phyloP scores from a whole-genome alignment of 1,140 invertebrate species.

The Zelostemma sp. region DNA sequence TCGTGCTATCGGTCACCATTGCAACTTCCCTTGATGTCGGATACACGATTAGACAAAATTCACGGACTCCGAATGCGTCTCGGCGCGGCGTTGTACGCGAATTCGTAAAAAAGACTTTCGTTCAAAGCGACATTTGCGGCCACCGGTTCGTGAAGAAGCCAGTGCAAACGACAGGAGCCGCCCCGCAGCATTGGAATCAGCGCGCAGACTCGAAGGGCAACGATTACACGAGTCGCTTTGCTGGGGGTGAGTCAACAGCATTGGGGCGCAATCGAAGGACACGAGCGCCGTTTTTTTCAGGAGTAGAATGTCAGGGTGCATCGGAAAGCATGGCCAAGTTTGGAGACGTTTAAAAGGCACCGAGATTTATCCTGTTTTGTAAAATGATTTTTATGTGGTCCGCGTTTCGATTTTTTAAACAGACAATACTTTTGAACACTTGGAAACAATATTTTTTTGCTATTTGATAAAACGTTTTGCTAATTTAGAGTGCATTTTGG shows the following conservation, averaged over 20 bases:
- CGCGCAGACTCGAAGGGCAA: slow-evolving; percentile 61
- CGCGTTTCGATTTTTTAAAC: no score
- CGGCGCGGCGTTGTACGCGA: slow-evolving; percentile 6
- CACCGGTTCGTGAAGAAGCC: slow-evolving; percentile 40
- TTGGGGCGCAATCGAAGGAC: slow-evolving; percentile 38
- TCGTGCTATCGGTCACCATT: slow-evolving; percentile 64
- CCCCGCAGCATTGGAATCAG: slow-evolving; percentile 48
- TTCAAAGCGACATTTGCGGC: slow-evolving; percentile 35
- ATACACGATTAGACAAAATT: slow-evolving; percentile 3
- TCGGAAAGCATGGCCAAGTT: neutral
- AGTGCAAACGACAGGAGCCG: slow-evolving; percentile 54
- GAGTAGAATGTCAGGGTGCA: slow-evolving; percentile 15
- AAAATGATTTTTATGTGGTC: no score
- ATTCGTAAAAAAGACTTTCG: slow-evolving; percentile 28
- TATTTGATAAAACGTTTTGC: no score
- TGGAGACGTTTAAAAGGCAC: neutral
- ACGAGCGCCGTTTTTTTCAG: slow-evolving; percentile 11
- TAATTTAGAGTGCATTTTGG: no score
- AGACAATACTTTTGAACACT: no score
- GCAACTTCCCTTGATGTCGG: slow-evolving; percentile 15
- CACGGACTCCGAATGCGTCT: neutral
- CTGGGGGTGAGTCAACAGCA: slow-evolving; percentile 31
- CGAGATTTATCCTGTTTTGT: neutral
- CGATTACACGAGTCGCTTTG: slow-evolving; percentile 45
- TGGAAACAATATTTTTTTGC: no score